A percentile compares a stretch with the other conserved stretches of the same genome.
Evolutionary conservation across 2,797 vertebrate species (phyloP).

Genomic region (Spizella passerina): DNA sequence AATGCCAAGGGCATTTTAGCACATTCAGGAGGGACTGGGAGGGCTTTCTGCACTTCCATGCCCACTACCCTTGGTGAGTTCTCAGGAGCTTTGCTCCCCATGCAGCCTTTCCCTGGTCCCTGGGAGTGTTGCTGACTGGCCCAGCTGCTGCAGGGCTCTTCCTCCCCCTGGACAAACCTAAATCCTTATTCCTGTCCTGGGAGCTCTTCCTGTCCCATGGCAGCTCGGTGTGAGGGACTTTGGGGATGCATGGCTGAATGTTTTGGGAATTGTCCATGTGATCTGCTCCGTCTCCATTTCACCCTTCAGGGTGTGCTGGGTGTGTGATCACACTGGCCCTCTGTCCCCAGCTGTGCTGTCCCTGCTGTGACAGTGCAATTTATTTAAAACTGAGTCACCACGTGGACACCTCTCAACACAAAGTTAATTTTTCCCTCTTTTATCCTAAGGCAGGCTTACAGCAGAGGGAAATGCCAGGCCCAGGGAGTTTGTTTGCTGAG

Average conservation of each 20-base stretch:
- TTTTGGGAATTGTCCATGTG: not conserved
- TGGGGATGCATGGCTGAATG: not conserved
- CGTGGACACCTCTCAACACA: not conserved
- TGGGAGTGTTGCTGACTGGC: not conserved
- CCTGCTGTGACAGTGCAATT: not conserved
- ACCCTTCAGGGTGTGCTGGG: not conserved
- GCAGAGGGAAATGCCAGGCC: not conserved
- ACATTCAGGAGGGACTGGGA: not conserved
- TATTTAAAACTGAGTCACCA: not conserved
- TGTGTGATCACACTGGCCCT: not conserved
- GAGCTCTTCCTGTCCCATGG: not conserved
- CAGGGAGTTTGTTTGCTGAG: not conserved
- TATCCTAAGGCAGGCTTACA: not conserved
- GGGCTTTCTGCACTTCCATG: not conserved
- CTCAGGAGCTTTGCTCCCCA: not conserved
- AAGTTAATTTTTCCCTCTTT: not conserved
- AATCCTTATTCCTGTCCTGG: not conserved
- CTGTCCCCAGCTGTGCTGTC: not conserved
- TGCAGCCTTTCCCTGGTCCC: not conserved
- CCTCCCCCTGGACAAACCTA: not conserved
- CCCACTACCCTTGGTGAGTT: fast-evolving
- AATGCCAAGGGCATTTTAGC: not conserved
- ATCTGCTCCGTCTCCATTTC: not conserved
- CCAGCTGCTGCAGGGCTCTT: not conserved
- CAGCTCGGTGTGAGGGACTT: not conserved